Percentiles rank a stretch among this genome's conserved stretches.
These are phyloP conservation scores for Caenorhabditis doughertyi DNA, from an alignment of 2,888 invertebrate species.

Conservation along the genomic window DNA sequence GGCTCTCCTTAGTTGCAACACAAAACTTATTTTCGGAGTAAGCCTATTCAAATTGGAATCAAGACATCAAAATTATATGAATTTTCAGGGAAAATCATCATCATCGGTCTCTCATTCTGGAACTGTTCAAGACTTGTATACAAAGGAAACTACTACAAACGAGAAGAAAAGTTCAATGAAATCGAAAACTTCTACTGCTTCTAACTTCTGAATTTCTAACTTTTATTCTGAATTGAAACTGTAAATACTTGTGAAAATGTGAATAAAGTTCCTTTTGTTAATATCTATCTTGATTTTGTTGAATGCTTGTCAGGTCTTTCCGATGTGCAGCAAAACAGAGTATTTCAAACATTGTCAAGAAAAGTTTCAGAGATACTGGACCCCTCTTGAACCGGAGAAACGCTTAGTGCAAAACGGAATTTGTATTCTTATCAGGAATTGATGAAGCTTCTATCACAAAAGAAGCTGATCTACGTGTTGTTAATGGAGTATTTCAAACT, in stretches of 20 bases:
- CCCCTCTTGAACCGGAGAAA: too few species aligned
- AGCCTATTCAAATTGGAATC: too few species aligned
- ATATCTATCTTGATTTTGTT: background rate
- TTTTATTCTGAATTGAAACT: background rate
- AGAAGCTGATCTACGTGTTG: too few species aligned
- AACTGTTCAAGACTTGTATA: conserved; percentile 42
- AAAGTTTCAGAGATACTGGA: too few species aligned
- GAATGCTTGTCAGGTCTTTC: background rate
- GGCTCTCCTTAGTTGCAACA: conserved; percentile 45
- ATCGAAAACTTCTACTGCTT: conserved; percentile 39
- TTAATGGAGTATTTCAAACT: too few species aligned
- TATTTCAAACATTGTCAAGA: too few species aligned
- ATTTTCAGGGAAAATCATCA: conserved; percentile 10
- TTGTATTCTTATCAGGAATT: too few species aligned
- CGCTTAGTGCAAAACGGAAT: too few species aligned
- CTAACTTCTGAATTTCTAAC: conserved; percentile 4
- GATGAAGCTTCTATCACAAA: too few species aligned
- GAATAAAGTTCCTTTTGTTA: conserved; percentile 24
- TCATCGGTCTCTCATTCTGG: conserved; percentile 42
- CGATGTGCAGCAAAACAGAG: too few species aligned
- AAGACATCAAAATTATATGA: too few species aligned
- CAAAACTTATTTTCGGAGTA: conserved; percentile 28
- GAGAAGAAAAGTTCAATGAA: conserved; percentile 28
- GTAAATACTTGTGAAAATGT: background rate
- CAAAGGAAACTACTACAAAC: conserved; percentile 30